Evolutionary conservation across 2,888 invertebrate genomes (phyloP).

Genomic region (Sminthurides aquaticus): DNA sequence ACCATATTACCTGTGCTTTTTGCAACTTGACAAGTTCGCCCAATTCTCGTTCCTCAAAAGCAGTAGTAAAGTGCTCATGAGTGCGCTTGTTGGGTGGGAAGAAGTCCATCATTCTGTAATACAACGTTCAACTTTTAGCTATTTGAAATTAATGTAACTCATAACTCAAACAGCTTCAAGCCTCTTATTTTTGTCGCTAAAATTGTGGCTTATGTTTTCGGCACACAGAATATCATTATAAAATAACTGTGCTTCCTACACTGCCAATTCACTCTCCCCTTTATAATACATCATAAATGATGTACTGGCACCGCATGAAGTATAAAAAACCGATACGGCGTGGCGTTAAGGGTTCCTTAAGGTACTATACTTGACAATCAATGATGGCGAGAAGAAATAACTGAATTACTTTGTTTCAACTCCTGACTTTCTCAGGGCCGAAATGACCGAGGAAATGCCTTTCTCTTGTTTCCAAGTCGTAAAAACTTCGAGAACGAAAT

Average conservation of each 20-base stretch:
- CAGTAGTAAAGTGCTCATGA: slow-evolving; percentile 73
- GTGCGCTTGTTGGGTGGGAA: slow-evolving; percentile 89
- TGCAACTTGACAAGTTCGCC: slow-evolving; percentile 62
- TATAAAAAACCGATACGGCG: not conserved
- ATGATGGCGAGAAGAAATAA: too few relatives aligned
- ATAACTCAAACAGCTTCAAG: not conserved
- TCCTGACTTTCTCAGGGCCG: slow-evolving; percentile 78
- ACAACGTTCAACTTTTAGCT: not conserved
- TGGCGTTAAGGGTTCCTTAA: slow-evolving; percentile 4
- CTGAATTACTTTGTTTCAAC: slow-evolving; percentile 57
- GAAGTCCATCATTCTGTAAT: slow-evolving; percentile 74
- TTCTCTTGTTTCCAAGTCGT: slow-evolving; percentile 84
- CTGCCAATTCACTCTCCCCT: not conserved
- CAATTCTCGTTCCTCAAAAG: slow-evolving; percentile 72
- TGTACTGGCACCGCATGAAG: not conserved
- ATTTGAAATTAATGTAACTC: not conserved
- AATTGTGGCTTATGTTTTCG: slow-evolving; percentile 8
- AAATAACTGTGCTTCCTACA: slow-evolving; percentile 6
- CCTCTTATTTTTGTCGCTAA: not conserved
- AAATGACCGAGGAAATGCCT: slow-evolving; percentile 74
- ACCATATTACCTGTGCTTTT: slow-evolving; percentile 49
- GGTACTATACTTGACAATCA: slow-evolving; percentile 28
- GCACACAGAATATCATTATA: not conserved
- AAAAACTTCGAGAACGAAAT: slow-evolving; percentile 89
- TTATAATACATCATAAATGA: not conserved